Evolutionary conservation across 2,888 invertebrate species (phyloP), one percentile per base, ranked within the genome.

Genomic region (Hirtodrosophila duncani): DNA sequence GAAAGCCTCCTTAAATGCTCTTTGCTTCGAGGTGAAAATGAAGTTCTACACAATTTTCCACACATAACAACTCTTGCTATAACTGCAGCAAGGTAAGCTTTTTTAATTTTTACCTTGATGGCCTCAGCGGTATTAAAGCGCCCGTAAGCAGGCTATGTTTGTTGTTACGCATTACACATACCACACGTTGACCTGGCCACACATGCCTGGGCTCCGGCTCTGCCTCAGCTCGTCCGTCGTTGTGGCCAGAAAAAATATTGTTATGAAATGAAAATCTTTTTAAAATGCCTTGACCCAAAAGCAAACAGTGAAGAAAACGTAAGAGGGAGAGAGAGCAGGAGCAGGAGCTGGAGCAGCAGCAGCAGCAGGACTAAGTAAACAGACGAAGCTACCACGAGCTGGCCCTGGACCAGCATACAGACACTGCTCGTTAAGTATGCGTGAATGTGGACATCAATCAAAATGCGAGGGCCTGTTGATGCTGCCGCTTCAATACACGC

Each of bases 261-360:
- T 69, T 71, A 63, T 74, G 59, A 74, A 69, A 77, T 77, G 52
- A 72, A 72, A 72, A 67, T 77, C 67, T 64, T 66, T 66, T 56
- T 46, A 58, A 58, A 65, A 74, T 74, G 52, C 70, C 67, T 55
- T 77, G 70, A 65, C 72, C 74, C 70, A 50, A 64, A 67, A 64
- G 69, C 77, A 77, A 71, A 77, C 68, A 61, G 37, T 42, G 48
- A 27, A 26, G 55, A 21, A 46, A 14, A 49, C 41, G 43, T 24
- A 8, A 38, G 30, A 9, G 29, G n/a, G 20, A 41, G 29, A 30
- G 24, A 13, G 7, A 36, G 23, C 36, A 27, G 11, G 18, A 29
- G 8, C 9, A 16, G 27, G n/a, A 27, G 6, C 44, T 8, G 14
- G 5, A 29, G 5, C 5, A 8, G 9, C 3, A 2, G n/a, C 41